These are phyloP conservation scores for Neria commutata DNA, from an alignment of 2,888 invertebrate genomes.

Conservation along the genomic window DNA sequence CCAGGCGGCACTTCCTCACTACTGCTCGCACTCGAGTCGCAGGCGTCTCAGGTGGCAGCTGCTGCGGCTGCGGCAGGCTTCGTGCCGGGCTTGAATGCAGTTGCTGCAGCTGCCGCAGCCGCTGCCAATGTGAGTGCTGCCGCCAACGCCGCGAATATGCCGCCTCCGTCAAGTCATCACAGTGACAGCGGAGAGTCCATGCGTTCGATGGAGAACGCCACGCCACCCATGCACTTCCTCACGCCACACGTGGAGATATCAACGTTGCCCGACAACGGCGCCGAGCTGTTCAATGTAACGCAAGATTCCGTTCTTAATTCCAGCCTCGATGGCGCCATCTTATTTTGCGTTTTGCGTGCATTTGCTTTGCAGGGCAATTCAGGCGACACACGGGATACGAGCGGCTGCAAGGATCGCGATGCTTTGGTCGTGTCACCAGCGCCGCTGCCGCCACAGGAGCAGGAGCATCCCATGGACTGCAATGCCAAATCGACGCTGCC, in stretches of 20 bases:
- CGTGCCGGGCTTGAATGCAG: conserved; percentile 58
- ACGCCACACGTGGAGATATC: conserved; percentile 92
- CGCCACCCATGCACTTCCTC: conserved; percentile 89
- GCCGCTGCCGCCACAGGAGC: conserved; percentile 35
- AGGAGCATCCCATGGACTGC: conserved; percentile 52
- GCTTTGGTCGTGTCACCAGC: conserved; percentile 43
- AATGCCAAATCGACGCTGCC: conserved; percentile 53
- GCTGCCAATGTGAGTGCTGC: conserved; percentile 48
- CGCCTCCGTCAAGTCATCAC: conserved; percentile 70
- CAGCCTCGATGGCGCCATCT: conserved; percentile 43
- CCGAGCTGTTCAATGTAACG: conserved; percentile 66
- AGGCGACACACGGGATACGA: conserved; percentile 26
- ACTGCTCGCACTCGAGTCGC: conserved; percentile 70
- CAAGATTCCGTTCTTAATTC: conserved; percentile 36
- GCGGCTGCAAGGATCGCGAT: conserved; percentile 45
- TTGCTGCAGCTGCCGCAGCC: conserved; percentile 41
- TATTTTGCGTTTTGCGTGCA: conserved; percentile 59
- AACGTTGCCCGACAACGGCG: conserved; percentile 83
- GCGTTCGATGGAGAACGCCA: conserved; percentile 83
- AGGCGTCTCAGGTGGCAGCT: conserved; percentile 66
- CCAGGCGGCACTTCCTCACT: conserved; percentile 80
- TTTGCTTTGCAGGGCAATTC: conserved; percentile 56
- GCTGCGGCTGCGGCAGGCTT: conserved; percentile 63
- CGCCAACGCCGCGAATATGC: conserved; percentile 63
- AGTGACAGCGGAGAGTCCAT: conserved; percentile 86